Base-by-base conservation (phyloP, 2,797 vertebrate genomes). In the Rhinoraja longicauda region DNA sequence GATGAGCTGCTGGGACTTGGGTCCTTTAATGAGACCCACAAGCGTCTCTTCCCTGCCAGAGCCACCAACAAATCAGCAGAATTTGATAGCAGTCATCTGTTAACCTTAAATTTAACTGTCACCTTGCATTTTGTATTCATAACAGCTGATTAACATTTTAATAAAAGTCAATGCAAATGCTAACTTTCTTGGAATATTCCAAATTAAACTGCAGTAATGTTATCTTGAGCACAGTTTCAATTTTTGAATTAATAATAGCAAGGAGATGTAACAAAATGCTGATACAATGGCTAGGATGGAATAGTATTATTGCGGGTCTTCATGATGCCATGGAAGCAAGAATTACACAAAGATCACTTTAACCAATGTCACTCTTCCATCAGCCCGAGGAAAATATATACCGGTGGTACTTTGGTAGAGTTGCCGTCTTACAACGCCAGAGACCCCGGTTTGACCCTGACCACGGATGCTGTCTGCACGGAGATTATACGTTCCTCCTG, bases 61-160 rank as follows among this genome's bases (percentile, higher is more conserved):
- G 97, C 97, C 97, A 96, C 97, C 97, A 95, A 96, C 95, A 96
- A 95, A 97, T 95, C 94, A 91, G 96, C 84, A 93, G 95, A 95
- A 94, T 95, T 95, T 96, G 97, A 98, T 97, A 96, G 98, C 97
- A 94, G 94, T 97, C 97, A 99, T 99, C 98, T 96, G 97, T 99
- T 98, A 98, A 94, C 96, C 95, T 97, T 96, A 99, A 99, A 99
- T 99, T 98, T 98, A 98, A 98, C 98, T 99, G 98, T 99, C 98
- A 99, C 95, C 96, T 96, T 95, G 96, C 76, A 95, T 97, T 98
- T 98, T 97, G 96, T 97, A 97, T 97, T 97, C 98, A 97, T 97
- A 96, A 94, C 94, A 96, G 96, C 96, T 97, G 97, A 97, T 97
- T 97, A 97, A 97, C 45, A 75, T 53, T 92, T 92, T 72, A 53